phyloP scores from a whole-genome alignment of 1,140 invertebrate species.

The Halesus radiatus region DNA sequence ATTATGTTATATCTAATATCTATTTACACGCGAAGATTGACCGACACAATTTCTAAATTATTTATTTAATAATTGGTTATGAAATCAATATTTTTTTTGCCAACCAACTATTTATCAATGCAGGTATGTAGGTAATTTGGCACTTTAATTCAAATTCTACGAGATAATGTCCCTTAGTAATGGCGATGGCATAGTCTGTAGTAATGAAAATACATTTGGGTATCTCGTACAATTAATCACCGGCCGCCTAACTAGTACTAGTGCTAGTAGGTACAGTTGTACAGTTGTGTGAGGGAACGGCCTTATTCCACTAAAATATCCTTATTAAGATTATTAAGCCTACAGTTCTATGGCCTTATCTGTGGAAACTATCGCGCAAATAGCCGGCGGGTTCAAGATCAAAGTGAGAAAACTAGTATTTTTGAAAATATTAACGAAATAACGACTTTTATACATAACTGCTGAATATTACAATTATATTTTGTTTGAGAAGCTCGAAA shows the following conservation, averaged over 20 bases:
- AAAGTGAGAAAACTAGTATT: too few relatives aligned
- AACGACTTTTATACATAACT: too few relatives aligned
- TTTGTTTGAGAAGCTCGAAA: too few relatives aligned
- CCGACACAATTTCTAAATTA: too few relatives aligned
- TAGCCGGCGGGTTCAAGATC: not conserved
- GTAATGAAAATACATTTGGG: conserved; percentile 48
- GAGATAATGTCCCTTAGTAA: conserved; percentile 7
- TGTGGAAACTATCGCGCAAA: conserved; percentile 26
- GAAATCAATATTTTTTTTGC: too few relatives aligned
- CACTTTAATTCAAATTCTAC: conserved; percentile 16
- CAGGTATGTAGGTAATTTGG: not conserved
- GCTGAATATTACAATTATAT: too few relatives aligned
- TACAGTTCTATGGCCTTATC: conserved; percentile 14
- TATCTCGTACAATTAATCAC: conserved; percentile 54
- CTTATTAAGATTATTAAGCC: conserved; percentile 57
- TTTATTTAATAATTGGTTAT: too few relatives aligned
- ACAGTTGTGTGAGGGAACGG: conserved; percentile 6
- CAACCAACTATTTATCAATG: not conserved
- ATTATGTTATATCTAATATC: too few relatives aligned
- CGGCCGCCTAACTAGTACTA: conserved; percentile 41
- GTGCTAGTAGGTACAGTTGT: too few relatives aligned
- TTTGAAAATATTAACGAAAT: too few relatives aligned
- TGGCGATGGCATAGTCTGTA: conserved; percentile 35
- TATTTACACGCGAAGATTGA: too few relatives aligned
- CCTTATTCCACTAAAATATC: conserved; percentile 52